Base-by-base conservation (phyloP, 2,113 vertebrate genomes). In the Pelobates fuscus region DNA sequence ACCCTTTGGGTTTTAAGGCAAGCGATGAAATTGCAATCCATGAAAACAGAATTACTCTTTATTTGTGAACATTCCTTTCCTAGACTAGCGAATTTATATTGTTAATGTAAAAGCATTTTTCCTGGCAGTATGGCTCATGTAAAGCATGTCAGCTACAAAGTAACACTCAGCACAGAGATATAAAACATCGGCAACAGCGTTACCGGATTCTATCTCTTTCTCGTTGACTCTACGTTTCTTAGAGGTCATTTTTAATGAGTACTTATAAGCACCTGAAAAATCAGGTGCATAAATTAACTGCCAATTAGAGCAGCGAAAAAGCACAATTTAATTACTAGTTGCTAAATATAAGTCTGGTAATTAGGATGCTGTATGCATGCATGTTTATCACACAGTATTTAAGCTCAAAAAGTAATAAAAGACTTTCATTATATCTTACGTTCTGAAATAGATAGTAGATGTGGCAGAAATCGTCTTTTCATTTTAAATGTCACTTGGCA, bases 271-370 rank as follows among this genome's bases (percentile, higher is more conserved):
- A 88, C 83, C 81, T 85, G 83, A 82, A 85, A 84, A 89, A 85
- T 82, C 84, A 91, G 84, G 80, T 89, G 86, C 87, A 88, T 85
- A 77, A 83, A 89, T 89, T 89, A 91, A 86, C 83, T 85, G 82
- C 59, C 80, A 90, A 90, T 91, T 90, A 89, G 81, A 54, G 76
- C 68, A 78, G 71, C 67, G 64, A 82, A 78, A 82, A 67, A 77
- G 41, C 59, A 81, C 71, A 79, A 62, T 64, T 71, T 88, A 88
- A 92, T 90, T 82, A 86, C 78, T 74, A 71, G 62, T 83, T 83
- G 84, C 85, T 85, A 81, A 82, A 81, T 86, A 84, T 83, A 86
- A 83, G 70, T 78, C 77, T 58, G 78, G 73, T 80, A 71, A 81
- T 88, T 89, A 85, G 80, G 30, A 70, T 61, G 65, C 61, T 58